Base-by-base conservation (phyloP, 2,113 vertebrate species). In the Raja brachyura region DNA sequence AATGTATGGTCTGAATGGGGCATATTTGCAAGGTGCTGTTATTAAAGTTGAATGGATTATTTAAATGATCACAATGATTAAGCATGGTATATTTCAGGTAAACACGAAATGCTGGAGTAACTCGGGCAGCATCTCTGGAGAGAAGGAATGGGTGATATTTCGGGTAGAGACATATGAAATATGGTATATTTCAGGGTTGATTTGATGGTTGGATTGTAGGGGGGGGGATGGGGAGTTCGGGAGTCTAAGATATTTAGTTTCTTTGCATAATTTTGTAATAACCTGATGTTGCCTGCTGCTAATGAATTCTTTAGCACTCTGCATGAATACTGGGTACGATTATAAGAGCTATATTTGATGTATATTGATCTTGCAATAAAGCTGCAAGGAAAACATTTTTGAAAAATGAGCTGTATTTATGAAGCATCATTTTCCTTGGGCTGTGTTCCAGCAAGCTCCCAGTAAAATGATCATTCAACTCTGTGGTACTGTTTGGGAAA, bases 361-460 rank as follows among this genome's bases (percentile, higher is more conserved):
- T 54, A 59, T 56, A 20, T 48, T 56, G 48, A 25, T 63, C 31
- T 18, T 63, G 59, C 28, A 88, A 63, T 14, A 33, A 66, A 86
- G 61, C 61, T 63, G 4, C 22, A 86, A 75, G 22, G 22, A 76
- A 5, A 3, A 66, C 59, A 2, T 14, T 61, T 31, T 25, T 6
- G 56, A 18, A 63, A 66, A 88, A 18, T 13, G 3, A 59, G 6
- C 5, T 63, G 56, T 66, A n/a, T 63, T 61, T 13, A 63, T 66
- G 14, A n/a, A 16, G 7, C 39, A 31, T 31, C 11, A 88, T 88
- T 83, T 83, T 59, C 25, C 59, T 22, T 31, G 6, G n/a, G n/a
- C 93, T 93, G 76, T 93, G 93, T 93, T 94, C 93, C 25, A 22
- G 13, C 22, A 78, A 85, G 54, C 93, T 70, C 93, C 90, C 0